Conservation (phyloP, 2,888 invertebrate species). For the Onchidella celtica region DNA sequence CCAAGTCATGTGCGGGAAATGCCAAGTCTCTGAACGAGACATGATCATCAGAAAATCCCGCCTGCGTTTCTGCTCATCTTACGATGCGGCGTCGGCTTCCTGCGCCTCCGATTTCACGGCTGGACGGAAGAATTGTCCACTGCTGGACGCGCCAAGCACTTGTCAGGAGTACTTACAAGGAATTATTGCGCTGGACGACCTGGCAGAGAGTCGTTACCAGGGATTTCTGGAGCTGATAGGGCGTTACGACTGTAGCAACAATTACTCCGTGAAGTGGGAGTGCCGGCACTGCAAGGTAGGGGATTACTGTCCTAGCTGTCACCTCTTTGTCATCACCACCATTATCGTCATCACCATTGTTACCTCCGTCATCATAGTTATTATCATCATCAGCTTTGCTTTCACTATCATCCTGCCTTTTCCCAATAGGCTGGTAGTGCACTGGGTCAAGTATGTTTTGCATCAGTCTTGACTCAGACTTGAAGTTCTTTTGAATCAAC, state of each 20-base stretch:
- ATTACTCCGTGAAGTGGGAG: constrained; percentile 51
- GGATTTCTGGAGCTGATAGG: constrained; percentile 45
- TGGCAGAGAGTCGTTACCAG: constrained; percentile 27
- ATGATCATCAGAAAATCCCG: not conserved
- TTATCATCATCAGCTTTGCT: no score
- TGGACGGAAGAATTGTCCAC: not conserved
- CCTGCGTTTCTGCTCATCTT: constrained; percentile 49
- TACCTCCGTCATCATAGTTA: no score
- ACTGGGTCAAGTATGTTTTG: no score
- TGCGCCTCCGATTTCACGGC: not conserved
- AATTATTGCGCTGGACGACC: constrained; percentile 7
- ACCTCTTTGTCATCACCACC: no score
- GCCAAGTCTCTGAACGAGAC: constrained; percentile 4
- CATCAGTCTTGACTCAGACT: no score
- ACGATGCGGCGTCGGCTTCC: not conserved
- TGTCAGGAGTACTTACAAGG: constrained; percentile 32
- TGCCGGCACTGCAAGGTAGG: constrained; percentile 54
- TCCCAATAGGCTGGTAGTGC: no score
- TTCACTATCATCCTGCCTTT: no score
- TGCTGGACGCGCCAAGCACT: not conserved
- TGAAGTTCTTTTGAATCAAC: no score
- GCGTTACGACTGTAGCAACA: constrained; percentile 49
- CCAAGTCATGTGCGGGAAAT: constrained; percentile 18
- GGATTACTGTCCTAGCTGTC: not conserved
- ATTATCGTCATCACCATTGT: no score